A percentile compares a stretch with the other conserved stretches of the same genome.
These are phyloP conservation scores for Dendroctonus ponderosae DNA, from an alignment of 1,140 invertebrate genomes.

Conservation along the genomic window DNA sequence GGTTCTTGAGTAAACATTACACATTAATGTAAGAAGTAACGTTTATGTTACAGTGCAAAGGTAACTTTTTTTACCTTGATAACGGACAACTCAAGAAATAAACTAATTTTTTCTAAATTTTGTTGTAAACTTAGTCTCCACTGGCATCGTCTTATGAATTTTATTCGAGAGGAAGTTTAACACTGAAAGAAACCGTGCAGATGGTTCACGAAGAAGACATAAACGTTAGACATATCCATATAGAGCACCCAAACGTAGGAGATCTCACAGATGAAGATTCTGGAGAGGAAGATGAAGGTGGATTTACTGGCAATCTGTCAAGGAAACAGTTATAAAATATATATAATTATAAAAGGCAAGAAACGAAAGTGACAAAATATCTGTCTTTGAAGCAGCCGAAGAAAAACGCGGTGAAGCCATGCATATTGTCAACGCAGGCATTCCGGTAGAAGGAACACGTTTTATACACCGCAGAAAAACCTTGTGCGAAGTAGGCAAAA, in stretches of 20 bases:
- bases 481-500: neutral
- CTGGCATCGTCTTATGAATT: neutral
- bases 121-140: neutral
- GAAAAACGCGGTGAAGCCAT: neutral
- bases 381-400: neutral
- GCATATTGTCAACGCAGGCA: neutral
- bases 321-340: conserved; percentile 20
- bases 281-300: conserved; percentile 28
- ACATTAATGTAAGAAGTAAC: neutral
- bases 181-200: conserved; percentile 28
- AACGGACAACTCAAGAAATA: neutral
- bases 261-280: conserved; percentile 34
- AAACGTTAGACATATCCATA: conserved; percentile 25
- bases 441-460: neutral
- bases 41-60: neutral
- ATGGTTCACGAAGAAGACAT: conserved; percentile 22
- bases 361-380: conserved; percentile 1
- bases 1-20: neutral
- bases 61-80: neutral
- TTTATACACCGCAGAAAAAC: neutral
- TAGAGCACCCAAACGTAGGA: conserved; percentile 31
- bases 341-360: conserved; percentile 9
- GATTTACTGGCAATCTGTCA: conserved; percentile 20
- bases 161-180: conserved; percentile 22
- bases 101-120: conserved; percentile 5